These are phyloP conservation scores for Dipodomys merriami DNA, from an alignment of 2,113 vertebrate species.

Conservation along the genomic window DNA sequence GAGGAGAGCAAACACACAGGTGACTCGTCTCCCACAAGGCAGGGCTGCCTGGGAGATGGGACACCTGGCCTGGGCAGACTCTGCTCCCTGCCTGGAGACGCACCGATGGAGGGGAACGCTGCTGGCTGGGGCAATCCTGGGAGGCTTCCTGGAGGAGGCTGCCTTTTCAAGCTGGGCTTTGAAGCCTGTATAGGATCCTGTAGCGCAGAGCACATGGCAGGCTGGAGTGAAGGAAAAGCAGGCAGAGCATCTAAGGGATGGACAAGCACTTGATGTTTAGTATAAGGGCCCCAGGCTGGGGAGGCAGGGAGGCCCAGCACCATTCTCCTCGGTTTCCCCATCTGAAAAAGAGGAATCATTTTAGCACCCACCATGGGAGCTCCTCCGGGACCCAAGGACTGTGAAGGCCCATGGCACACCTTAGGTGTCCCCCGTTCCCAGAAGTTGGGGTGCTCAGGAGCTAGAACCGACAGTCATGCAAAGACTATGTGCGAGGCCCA, in stretches of 20 bases:
- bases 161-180: not conserved
- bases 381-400: no score
- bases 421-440: not conserved
- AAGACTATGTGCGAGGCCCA: rapidly evolving
- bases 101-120: rapidly evolving
- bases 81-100: not conserved
- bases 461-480: rapidly evolving
- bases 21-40: constrained; percentile 55
- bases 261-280: not conserved
- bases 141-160: constrained; percentile 4
- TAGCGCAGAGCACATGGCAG: not conserved
- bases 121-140: not conserved
- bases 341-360: not conserved
- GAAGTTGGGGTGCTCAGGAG: not conserved
- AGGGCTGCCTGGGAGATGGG: not conserved
- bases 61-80: not conserved
- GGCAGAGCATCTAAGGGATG: no score
- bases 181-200: not conserved
- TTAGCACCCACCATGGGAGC: no score
- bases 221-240: not conserved
- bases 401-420: not conserved
- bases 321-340: not conserved
- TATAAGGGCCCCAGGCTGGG: not conserved
- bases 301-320: rapidly evolving
- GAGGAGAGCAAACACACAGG: constrained; percentile 59